Conservation (phyloP, 1,140 invertebrate genomes). For the Leptestheria dahalacensis region DNA sequence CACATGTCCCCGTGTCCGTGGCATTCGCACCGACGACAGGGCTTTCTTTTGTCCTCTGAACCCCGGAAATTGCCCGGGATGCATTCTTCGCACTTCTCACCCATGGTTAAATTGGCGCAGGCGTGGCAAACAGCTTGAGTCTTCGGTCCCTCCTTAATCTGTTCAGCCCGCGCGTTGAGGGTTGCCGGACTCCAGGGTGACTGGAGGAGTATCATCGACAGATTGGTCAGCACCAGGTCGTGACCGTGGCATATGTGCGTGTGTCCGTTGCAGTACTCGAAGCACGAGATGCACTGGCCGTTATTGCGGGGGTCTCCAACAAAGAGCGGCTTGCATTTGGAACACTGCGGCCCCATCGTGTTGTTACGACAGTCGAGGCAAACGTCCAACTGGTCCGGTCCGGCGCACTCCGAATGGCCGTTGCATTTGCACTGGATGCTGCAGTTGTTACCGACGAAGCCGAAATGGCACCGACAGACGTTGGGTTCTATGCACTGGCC, state of each 20-base stretch:
- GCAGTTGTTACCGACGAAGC: constrained; percentile 85
- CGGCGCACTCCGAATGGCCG: constrained; percentile 79
- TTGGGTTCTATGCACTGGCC: constrained; percentile 73
- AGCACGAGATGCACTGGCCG: constrained; percentile 70
- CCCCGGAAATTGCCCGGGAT: constrained; percentile 70
- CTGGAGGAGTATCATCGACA: not conserved
- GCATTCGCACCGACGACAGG: constrained; percentile 72
- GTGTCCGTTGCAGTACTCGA: constrained; percentile 78
- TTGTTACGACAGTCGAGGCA: constrained; percentile 82
- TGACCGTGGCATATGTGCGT: constrained; percentile 57
- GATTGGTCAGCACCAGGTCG: constrained; percentile 16
- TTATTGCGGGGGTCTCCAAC: constrained; percentile 80
- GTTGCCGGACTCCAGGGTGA: not conserved
- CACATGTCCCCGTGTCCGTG: constrained; percentile 86
- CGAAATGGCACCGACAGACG: constrained; percentile 79
- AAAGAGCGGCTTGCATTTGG: constrained; percentile 71
- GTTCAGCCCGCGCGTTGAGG: constrained; percentile 14
- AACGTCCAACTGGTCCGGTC: constrained; percentile 59
- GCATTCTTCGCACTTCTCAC: constrained; percentile 68
- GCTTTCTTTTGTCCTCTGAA: constrained; percentile 50
- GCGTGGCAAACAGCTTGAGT: constrained; percentile 63
- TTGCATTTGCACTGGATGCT: constrained; percentile 87
- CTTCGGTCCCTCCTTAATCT: constrained; percentile 42
- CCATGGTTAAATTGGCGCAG: constrained; percentile 71
- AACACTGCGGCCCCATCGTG: constrained; percentile 67